Base-by-base conservation (phyloP, 2,888 invertebrate species). In the Tribolium freemani region DNA sequence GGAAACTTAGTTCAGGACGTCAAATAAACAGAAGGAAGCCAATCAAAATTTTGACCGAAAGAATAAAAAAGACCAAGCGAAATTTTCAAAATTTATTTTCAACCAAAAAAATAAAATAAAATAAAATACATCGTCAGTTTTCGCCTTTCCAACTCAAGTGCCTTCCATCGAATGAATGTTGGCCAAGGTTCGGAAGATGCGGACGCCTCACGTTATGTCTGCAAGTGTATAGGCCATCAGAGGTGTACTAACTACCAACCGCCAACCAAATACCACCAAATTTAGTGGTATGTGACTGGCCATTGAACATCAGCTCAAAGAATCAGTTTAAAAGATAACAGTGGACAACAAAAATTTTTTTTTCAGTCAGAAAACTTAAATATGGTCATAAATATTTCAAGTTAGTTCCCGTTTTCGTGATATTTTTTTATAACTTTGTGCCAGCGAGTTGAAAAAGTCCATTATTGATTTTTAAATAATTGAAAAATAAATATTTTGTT, bases 221-320 rank as follows among this genome's bases (percentile, higher is more conserved):
- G 67, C 48, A 67, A 67, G 56, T 66, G 54, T 53, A 67, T 67
- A 67, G 46, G 67, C 67, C 67, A 67, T 67, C 56, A 67, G 67
- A 67, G 48, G 45, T 64, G 45, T 54, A 38, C 31, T 63, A 51
- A 20, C 53, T 10, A 8, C 16, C 31, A 21, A 13, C 51, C 46
- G 6, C 64, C 64, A 64, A 54, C 64, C 64, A 54, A 54, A 64
- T 53, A 44, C 53, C 64, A 64, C 53, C 31, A 9, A 53, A 53
- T 20, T n/a, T 10, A 4, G 46, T 64, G 54, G 53, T 64, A 53
- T 64, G 44, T 53, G 64, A 21, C 21, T 38, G 54, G 64, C 8
- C 30, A 20, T 20, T 16, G 63, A 63, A 61, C 50, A 63, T 50
- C 21, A 31, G 11, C 50, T 61, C 30, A 46, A 53, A 10, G 63